Evolutionary conservation across 1,140 invertebrate species (phyloP), one percentile per base, ranked within the genome.

Genomic region (Leptinotarsa texana): DNA sequence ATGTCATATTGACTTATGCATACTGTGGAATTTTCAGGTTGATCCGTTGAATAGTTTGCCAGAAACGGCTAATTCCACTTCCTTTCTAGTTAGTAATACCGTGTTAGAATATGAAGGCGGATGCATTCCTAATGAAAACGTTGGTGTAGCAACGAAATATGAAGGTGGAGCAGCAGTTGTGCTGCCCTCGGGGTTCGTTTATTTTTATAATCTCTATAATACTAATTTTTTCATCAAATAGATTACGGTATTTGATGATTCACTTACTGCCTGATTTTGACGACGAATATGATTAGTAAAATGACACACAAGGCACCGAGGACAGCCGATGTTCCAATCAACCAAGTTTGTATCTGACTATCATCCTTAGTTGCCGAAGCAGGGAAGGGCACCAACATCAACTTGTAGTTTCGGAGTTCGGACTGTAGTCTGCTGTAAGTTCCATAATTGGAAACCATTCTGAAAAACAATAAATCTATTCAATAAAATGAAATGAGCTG

Each of bases 251-350:
- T n/a, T 61, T 61, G 11, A 49, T n/a, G 22, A 66, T 68, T 68
- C 77, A 85, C 84, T 86, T 77, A 89, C 89, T 85, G 83, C 81
- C 85, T 86, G 13, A 86, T 88, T 81, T 86, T 87, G 6, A 89
- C 62, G 24, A 88, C 81, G 79, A 87, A 89, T 5, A 85, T 85
- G 3, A 88, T 68, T 0, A 88, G 74, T 51, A 90, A 78, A 42
- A 87, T 80, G 11, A 88, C 76, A 69, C 86, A 87, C 18, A 89
- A 63, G 22, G 86, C 78, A 18, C 80, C 86, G 0, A 90, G 85
- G 66, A 88, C 77, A 0, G 86, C 85, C 3, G 86, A 82, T 4
- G 89, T 79, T 0, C 82, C 86, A n/a, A 87, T 88, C 13, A 91
- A 82, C 71, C 86, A 83, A 76, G 87, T 88, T 62, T 86, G 83